These are phyloP conservation scores for Toxotes jaculatrix DNA, from an alignment of 2,113 vertebrate genomes.

Conservation along the genomic window DNA sequence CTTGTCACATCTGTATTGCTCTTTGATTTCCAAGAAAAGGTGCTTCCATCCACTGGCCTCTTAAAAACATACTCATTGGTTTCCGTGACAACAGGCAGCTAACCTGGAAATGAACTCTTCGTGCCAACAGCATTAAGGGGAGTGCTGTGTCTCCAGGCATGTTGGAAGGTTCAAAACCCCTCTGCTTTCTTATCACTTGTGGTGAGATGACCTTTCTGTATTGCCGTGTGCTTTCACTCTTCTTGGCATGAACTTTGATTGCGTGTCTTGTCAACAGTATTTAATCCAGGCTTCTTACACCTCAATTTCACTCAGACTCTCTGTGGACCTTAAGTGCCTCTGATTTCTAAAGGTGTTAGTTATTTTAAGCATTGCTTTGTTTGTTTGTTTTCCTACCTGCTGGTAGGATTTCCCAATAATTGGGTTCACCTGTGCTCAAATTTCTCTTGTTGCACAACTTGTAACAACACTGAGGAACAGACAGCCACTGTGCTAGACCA, in stretches of 20 bases:
- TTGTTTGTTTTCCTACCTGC: not conserved
- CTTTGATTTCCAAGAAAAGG: slow-evolving; percentile 50
- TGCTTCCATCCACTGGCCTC: not conserved
- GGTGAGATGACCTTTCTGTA: slow-evolving; percentile 43
- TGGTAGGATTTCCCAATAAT: not conserved
- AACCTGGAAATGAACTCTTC: slow-evolving; percentile 63
- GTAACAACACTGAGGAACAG: not conserved
- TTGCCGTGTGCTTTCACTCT: slow-evolving; percentile 18
- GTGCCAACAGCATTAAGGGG: slow-evolving; percentile 25
- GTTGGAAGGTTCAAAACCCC: slow-evolving; percentile 33
- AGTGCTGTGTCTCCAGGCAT: slow-evolving; percentile 35
- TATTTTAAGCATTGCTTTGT: not conserved
- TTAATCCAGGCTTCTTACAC: slow-evolving; percentile 6
- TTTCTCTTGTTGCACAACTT: not conserved
- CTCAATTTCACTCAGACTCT: slow-evolving; percentile 10
- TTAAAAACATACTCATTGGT: slow-evolving; percentile 42
- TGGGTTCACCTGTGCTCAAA: slow-evolving; percentile 15
- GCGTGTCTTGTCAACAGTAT: slow-evolving; percentile 29
- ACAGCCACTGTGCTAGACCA: not conserved
- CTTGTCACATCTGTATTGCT: slow-evolving; percentile 29
- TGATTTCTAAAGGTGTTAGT: slow-evolving; percentile 12
- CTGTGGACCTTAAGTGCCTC: slow-evolving; percentile 2
- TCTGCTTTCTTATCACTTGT: slow-evolving; percentile 41
- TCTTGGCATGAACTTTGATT: slow-evolving; percentile 46
- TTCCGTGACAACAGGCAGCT: slow-evolving; percentile 58